A percentile compares a stretch with the other conserved stretches of the same genome.
Evolutionary conservation across 2,797 vertebrate genomes (phyloP).

Genomic region (Pipistrellus kuhlii): DNA sequence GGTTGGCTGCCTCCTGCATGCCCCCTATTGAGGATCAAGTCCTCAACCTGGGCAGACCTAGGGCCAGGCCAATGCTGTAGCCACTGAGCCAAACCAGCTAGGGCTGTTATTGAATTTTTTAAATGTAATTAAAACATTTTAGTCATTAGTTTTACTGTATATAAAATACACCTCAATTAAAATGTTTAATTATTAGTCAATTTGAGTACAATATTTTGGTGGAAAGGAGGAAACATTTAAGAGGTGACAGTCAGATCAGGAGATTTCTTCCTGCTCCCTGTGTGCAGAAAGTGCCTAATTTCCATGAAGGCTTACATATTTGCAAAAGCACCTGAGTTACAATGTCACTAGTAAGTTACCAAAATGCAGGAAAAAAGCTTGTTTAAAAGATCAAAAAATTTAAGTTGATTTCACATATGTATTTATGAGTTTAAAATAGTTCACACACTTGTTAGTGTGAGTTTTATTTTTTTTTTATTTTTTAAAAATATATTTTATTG

Average conservation of each 20-base stretch:
- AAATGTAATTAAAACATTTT: neutral
- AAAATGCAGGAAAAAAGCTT: slow-evolving; percentile 2
- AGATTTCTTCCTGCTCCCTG: neutral
- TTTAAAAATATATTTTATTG: no score
- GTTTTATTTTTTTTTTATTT: no score
- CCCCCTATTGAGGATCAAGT: no score
- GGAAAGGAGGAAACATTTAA: neutral
- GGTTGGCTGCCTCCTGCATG: no score
- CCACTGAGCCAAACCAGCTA: neutral
- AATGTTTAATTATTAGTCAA: neutral
- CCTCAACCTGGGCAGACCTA: neutral
- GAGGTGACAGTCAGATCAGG: neutral
- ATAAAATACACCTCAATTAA: neutral
- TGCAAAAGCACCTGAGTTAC: neutral
- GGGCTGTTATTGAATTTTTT: neutral
- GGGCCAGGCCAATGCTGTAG: neutral
- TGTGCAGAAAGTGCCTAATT: no score
- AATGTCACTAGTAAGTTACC: neutral
- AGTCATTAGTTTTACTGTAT: neutral
- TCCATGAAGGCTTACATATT: neutral
- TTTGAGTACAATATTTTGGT: neutral
- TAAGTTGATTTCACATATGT: neutral
- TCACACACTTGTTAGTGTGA: neutral
- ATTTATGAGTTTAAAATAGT: slow-evolving; percentile 15
- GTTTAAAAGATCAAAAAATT: slow-evolving; percentile 12